These are phyloP conservation scores for Spinus pinus DNA, from an alignment of 2,797 vertebrate genomes.

Conservation along the genomic window DNA sequence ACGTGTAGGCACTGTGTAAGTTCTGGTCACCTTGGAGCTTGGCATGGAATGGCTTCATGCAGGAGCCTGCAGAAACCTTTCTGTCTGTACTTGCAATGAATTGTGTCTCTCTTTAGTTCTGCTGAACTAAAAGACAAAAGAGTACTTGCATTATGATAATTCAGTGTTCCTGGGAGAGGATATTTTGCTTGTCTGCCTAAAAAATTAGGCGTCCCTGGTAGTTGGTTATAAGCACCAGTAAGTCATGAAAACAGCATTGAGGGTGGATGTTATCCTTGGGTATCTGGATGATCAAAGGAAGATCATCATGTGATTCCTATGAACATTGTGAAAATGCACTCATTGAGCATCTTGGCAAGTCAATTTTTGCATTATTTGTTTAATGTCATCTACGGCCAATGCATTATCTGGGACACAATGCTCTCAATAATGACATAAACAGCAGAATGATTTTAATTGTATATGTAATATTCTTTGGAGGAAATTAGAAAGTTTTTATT, in stretches of 20 bases:
- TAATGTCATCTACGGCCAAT: not conserved
- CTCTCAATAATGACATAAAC: not conserved
- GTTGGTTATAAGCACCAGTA: not conserved
- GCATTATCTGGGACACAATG: not conserved
- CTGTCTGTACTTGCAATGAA: not conserved
- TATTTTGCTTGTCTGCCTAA: not conserved
- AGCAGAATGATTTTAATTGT: not conserved
- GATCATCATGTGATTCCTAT: not conserved
- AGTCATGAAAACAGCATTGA: not conserved
- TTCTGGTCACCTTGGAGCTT: not conserved
- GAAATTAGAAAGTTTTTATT: not conserved
- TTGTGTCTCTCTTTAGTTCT: not conserved
- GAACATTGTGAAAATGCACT: not conserved
- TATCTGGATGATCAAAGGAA: not conserved
- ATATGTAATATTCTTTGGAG: not conserved
- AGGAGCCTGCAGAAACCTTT: not conserved
- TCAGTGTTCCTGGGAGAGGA: not conserved
- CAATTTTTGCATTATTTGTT: not conserved
- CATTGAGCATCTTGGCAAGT: not conserved
- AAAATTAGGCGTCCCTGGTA: not conserved
- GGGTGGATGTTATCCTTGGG: not conserved
- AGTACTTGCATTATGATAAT: not conserved
- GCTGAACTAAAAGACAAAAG: not conserved
- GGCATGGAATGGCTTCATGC: not conserved
- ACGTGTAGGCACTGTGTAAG: accelerated